Evolutionary conservation across 2,797 vertebrate genomes (phyloP), one percentile per base, ranked within the genome.

Genomic region (Numenius phaeopus): DNA sequence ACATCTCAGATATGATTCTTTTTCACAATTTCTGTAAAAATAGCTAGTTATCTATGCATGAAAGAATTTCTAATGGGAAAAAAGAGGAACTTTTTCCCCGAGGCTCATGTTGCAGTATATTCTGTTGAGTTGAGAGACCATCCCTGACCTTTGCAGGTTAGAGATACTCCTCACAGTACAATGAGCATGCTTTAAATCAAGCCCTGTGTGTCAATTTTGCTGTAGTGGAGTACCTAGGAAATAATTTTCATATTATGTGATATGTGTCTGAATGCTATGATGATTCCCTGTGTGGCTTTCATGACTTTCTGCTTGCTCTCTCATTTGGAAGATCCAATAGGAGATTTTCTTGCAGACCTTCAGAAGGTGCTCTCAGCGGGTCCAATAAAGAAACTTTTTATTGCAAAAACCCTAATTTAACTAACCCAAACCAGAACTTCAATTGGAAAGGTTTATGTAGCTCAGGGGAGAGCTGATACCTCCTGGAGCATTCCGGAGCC

Each of bases 11-110:
- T 83, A 42, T 17, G 12, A 67, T 75, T 85, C 5, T 49, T 92
- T 90, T 92, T 83, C 49, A 85, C 46, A 61, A n/a, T 87, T 96
- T 44, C 75, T 80, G 5, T 87, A 85, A 92, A 92, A 95, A 83
- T 75, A 77, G 11, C 34, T 75, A 70, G 37, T 88, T 95, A 83
- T 65, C 34, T 55, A 44, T 92, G 49, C 65, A 23, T 71, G 34
- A 71, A 83, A 39, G 22, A 61, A 65, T 75, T 81, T 89, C 37
- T 23, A 87, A 1, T 42, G 46, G 50, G 72, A 3, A 49, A 42
- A 61, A 50, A 47, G 4, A 29, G 7, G 37, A 29, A 7, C 9
- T 73, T 91, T 92, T 82, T 27, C 62, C 14, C 11, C 17, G 7
- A 57, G 14, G 37, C 10, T 83, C 0, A 0, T 64, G 5, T 70